A percentile compares a stretch with the other conserved stretches of the same genome.
Conservation (phyloP, 2,888 invertebrate species). For the Odontomyia ornata region DNA sequence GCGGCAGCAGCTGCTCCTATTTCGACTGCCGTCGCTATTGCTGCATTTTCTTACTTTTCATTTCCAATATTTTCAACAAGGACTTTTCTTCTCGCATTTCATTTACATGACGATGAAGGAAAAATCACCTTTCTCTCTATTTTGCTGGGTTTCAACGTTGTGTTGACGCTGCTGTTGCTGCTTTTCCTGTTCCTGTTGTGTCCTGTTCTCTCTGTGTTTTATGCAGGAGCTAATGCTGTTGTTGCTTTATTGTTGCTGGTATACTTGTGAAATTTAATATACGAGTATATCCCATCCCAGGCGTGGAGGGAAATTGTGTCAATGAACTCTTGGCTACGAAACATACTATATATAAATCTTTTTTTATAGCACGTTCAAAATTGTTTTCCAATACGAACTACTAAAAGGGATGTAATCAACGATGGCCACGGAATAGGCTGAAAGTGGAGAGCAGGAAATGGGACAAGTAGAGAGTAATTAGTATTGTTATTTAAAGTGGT, state of each 20-base stretch:
- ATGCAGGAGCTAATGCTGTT: neutral
- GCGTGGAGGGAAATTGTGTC: conserved; percentile 11
- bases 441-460: no score
- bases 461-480: neutral
- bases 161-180: neutral
- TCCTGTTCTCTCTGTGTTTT: neutral
- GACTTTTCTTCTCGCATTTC: neutral
- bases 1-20: conserved; percentile 16
- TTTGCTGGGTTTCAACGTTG: neutral
- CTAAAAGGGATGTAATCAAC: neutral
- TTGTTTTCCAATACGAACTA: conserved; percentile 1
- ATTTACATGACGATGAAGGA: conserved; percentile 32
- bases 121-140: conserved; percentile 11
- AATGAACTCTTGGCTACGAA: conserved; percentile 13
- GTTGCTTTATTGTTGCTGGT: neutral
- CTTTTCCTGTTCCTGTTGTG: neutral
- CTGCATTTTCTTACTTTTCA: conserved; percentile 33
- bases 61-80: conserved; percentile 9
- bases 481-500: conserved; percentile 1
- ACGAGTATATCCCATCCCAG: no score
- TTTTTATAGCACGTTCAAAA: neutral
- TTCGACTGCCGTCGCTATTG: neutral
- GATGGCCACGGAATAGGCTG: no score
- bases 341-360: neutral
- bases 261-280: neutral